Evolutionary conservation across 2,797 vertebrate genomes (phyloP).

Genomic region (Acanthopagrus latus): DNA sequence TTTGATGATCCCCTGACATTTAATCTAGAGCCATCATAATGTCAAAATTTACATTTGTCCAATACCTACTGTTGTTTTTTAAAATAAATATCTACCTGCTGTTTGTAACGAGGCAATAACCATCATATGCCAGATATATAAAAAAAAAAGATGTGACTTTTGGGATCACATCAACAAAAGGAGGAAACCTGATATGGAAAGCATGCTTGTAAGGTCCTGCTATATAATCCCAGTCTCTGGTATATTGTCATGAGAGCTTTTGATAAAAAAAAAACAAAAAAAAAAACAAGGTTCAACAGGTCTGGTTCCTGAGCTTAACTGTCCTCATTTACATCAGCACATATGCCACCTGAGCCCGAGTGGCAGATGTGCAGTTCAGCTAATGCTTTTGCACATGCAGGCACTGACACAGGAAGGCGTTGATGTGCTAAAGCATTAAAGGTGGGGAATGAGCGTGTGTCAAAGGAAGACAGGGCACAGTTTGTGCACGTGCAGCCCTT

Average conservation of each 20-base stretch:
- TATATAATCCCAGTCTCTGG: constrained; percentile 22
- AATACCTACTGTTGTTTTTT: neutral
- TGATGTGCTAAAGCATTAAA: constrained; percentile 58
- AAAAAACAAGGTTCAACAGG: constrained; percentile 39
- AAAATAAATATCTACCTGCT: neutral
- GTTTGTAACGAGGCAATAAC: neutral
- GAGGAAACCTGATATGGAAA: neutral
- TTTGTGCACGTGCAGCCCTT: constrained; percentile 42
- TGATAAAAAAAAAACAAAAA: constrained; percentile 37
- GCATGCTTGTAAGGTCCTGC: neutral
- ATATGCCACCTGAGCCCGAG: constrained; percentile 47
- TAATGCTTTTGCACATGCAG: constrained; percentile 37
- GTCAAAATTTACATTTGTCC: neutral
- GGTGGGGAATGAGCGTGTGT: constrained; percentile 49
- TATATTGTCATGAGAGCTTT: constrained; percentile 42
- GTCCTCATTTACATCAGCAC: constrained; percentile 25
- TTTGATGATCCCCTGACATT: constrained; percentile 6
- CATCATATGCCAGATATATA: neutral
- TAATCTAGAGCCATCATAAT: neutral
- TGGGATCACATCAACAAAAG: constrained; percentile 15
- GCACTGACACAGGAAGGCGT: constrained; percentile 50
- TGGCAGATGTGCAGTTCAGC: constrained; percentile 51
- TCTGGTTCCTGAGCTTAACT: constrained; percentile 31
- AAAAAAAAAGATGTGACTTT: neutral
- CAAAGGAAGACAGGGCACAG: constrained; percentile 49